These are phyloP conservation scores for Thamnophis elegans DNA, from an alignment of 2,797 vertebrate genomes.

Conservation along the genomic window DNA sequence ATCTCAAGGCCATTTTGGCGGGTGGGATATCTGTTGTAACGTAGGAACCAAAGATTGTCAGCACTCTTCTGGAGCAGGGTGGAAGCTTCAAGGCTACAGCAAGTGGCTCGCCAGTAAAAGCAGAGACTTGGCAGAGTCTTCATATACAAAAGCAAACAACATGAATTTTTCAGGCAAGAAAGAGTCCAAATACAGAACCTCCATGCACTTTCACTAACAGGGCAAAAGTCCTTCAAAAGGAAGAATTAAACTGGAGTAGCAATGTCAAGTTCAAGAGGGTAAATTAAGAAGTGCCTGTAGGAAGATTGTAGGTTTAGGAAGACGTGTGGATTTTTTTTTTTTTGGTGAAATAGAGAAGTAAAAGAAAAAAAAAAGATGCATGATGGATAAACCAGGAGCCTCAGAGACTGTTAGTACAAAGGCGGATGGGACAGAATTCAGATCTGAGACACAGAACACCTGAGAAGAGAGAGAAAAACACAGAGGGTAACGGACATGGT, in stretches of 20 bases:
- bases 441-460: constrained; percentile 93
- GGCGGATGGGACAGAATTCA: constrained; percentile 84
- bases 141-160: constrained; percentile 74
- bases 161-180: constrained; percentile 69
- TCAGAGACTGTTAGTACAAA: constrained; percentile 89
- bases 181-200: constrained; percentile 68
- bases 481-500: constrained; percentile 84
- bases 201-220: constrained; percentile 71
- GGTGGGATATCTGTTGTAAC: constrained; percentile 91
- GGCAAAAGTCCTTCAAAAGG: constrained; percentile 66
- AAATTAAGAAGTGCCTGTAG: constrained; percentile 73
- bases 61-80: constrained; percentile 71
- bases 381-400: constrained; percentile 83
- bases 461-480: constrained; percentile 90
- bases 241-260: constrained; percentile 67
- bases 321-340: constrained; percentile 47
- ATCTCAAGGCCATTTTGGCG: constrained; percentile 84
- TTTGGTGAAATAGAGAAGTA: constrained; percentile 78
- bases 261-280: constrained; percentile 71
- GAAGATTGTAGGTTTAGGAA: constrained; percentile 80
- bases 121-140: constrained; percentile 72
- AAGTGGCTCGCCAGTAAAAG: constrained; percentile 68
- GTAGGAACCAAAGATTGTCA: constrained; percentile 93
- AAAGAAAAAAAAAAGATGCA: constrained; percentile 76
- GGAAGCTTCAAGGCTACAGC: constrained; percentile 78